Evolutionary conservation across 2,888 invertebrate genomes (phyloP).

Genomic region (Eristalinus sepulchralis): DNA sequence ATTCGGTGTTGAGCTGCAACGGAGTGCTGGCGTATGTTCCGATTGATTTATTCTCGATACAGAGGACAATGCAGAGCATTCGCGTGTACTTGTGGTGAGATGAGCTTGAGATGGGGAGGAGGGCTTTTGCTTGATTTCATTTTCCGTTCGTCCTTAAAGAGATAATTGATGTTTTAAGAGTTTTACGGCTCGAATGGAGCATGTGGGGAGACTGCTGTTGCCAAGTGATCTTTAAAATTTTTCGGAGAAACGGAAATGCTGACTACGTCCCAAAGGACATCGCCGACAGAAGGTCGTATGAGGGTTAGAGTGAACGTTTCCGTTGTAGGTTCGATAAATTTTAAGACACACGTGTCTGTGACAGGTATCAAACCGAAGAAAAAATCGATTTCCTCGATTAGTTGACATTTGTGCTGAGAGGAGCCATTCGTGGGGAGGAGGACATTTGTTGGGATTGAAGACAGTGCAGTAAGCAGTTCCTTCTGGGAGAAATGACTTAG

Average conservation of each 20-base stretch:
- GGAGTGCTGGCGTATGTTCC: slow-evolving; percentile 13
- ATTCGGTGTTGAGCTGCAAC: slow-evolving; percentile 13
- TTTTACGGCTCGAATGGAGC: background rate
- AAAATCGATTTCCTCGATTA: no score
- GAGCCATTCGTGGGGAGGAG: no score
- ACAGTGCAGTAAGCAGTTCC: no score
- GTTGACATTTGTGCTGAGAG: no score
- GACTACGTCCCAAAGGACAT: background rate
- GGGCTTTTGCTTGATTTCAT: background rate
- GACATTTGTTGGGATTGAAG: no score
- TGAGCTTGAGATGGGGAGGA: background rate
- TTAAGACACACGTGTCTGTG: background rate
- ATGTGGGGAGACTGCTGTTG: background rate
- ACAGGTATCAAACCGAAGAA: no score
- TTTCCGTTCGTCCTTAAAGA: background rate
- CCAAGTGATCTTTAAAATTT: background rate
- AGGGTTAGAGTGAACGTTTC: background rate
- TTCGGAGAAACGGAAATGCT: background rate
- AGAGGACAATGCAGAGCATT: slow-evolving; percentile 2
- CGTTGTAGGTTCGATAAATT: background rate
- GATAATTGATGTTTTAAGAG: background rate
- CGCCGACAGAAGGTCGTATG: background rate
- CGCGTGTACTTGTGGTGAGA: background rate
- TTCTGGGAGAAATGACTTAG: no score
- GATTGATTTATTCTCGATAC: slow-evolving; percentile 5